Percentiles rank a stretch among this genome's conserved stretches.
phyloP scores from a whole-genome alignment of 2,113 vertebrate genomes.

The Sula dactylatra region DNA sequence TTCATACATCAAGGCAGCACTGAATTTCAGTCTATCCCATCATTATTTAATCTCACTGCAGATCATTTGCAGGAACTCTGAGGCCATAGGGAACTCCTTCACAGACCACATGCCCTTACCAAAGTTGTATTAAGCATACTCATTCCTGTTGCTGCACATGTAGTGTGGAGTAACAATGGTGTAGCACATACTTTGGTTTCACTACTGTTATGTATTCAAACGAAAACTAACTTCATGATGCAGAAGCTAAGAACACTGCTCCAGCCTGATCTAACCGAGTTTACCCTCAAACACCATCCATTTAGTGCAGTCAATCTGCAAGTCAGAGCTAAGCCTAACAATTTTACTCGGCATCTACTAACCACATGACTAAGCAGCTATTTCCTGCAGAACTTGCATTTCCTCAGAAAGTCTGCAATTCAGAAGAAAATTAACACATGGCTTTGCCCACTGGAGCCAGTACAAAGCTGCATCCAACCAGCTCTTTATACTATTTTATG shows the following conservation, averaged over 20 bases:
- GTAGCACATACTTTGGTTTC: background rate
- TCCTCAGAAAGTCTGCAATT: background rate
- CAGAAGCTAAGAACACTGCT: background rate
- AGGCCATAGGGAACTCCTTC: background rate
- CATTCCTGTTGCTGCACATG: background rate
- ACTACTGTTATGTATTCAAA: background rate
- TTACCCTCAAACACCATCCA: background rate
- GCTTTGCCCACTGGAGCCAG: background rate
- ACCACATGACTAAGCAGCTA: background rate
- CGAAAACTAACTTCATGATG: background rate
- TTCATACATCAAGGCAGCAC: background rate
- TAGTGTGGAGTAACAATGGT: background rate
- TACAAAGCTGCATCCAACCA: background rate
- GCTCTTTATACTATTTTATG: background rate
- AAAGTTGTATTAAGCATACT: background rate
- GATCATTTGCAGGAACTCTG: background rate
- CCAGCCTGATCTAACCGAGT: background rate
- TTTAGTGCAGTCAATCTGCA: background rate
- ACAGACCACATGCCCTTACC: background rate
- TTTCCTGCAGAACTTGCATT: background rate
- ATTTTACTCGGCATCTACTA: background rate
- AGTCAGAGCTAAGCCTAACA: background rate
- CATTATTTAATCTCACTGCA: background rate
- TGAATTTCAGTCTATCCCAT: background rate
- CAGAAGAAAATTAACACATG: background rate